phyloP scores from a whole-genome alignment of 2,797 vertebrate genomes.

The Sylvia borin region DNA sequence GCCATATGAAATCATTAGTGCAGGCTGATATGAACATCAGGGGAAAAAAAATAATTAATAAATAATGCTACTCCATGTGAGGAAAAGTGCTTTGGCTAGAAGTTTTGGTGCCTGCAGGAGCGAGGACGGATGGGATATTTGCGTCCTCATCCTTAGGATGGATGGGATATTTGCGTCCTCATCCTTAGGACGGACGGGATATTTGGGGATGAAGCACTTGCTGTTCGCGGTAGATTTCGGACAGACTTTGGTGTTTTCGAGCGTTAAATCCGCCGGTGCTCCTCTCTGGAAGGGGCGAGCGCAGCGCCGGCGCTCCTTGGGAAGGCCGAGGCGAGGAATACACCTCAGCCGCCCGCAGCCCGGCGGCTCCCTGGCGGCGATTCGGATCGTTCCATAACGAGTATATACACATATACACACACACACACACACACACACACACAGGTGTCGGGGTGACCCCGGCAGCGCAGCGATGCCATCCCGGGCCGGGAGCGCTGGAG shows the following conservation, averaged over 20 bases:
- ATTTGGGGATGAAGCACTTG: not conserved
- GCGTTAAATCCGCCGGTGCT: accelerated
- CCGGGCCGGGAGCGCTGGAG: not conserved
- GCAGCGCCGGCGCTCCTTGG: not conserved
- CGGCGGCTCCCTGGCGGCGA: not conserved
- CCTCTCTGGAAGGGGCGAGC: accelerated
- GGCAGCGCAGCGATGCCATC: not conserved
- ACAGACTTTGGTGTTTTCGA: not conserved
- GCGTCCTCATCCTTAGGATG: too few species aligned
- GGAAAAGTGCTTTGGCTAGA: not conserved
- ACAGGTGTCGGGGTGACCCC: not conserved
- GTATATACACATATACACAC: too few species aligned
- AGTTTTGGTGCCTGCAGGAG: not conserved
- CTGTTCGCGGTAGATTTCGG: not conserved
- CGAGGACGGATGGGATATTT: accelerated
- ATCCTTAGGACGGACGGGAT: too few species aligned
- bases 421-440: too few species aligned
- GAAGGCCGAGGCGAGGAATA: not conserved
- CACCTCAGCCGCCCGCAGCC: not conserved
- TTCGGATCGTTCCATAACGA: not conserved
- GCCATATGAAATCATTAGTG: constrained; percentile 35
- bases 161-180: not conserved
- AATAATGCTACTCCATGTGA: not conserved
- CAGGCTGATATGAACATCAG: not conserved
- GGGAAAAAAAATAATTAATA: not conserved